A percentile compares a stretch with the other conserved stretches of the same genome.
Evolutionary conservation across 2,113 vertebrate genomes (phyloP).

Genomic region (Plecotus auritus): DNA sequence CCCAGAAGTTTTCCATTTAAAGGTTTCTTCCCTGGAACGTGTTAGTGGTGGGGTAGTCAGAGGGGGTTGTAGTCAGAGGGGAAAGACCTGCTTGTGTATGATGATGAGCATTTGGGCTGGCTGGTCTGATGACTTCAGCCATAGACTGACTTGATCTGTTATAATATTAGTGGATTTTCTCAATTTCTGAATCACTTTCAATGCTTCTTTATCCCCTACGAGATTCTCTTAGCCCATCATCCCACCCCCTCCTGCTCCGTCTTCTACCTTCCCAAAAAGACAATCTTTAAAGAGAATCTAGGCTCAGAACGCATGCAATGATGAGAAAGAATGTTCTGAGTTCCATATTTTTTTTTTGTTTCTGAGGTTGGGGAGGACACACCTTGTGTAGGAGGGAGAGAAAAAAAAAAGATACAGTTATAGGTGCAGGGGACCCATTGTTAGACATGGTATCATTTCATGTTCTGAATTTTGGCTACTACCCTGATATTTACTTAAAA

Average conservation of each 20-base stretch:
- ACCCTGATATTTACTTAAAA: not conserved
- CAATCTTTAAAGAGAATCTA: not conserved
- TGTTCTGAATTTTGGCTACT: not conserved
- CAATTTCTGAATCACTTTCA: not conserved
- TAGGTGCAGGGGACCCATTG: not conserved
- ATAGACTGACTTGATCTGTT: not conserved
- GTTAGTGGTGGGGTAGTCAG: too few species aligned
- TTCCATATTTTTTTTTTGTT: not conserved
- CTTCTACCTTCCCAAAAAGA: not conserved
- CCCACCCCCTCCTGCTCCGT: not conserved
- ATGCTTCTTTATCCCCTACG: not conserved
- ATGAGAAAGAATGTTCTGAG: not conserved
- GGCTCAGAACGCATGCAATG: not conserved
- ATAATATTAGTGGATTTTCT: not conserved
- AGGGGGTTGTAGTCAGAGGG: too few species aligned
- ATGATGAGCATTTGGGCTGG: not conserved
- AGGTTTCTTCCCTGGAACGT: not conserved
- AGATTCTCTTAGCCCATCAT: not conserved
- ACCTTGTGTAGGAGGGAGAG: not conserved
- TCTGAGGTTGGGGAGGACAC: not conserved
- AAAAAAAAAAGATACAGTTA: not conserved
- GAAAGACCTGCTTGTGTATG: not conserved
- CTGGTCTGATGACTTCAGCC: not conserved
- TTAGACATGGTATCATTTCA: not conserved
- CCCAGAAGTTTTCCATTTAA: not conserved